Conservation (phyloP, 2,888 invertebrate species). For the Sericinus montela region DNA sequence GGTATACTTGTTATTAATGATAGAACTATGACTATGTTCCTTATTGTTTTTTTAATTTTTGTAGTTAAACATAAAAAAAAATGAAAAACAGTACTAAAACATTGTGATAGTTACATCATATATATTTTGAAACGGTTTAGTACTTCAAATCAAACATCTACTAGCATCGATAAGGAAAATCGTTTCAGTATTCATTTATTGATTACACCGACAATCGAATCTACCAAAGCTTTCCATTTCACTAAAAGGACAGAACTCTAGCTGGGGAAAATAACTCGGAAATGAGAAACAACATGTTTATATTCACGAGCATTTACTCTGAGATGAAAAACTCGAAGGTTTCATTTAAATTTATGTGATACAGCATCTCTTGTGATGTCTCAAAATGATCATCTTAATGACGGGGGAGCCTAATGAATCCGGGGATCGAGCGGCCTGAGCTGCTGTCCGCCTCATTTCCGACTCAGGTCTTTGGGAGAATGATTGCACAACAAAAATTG, state of each 20-base stretch:
- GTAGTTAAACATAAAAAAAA: no score
- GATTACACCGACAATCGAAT: background rate
- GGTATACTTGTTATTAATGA: no score
- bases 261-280: slow-evolving; percentile 30
- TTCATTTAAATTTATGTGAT: slow-evolving; percentile 46
- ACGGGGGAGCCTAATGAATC: slow-evolving; percentile 34
- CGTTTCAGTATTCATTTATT: no score
- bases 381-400: slow-evolving; percentile 29
- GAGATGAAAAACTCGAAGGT: slow-evolving; percentile 53
- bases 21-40: no score
- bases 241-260: slow-evolving; percentile 17
- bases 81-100: no score
- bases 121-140: no score
- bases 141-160: no score
- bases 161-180: no score
- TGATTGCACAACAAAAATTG: no score
- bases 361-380: slow-evolving; percentile 28
- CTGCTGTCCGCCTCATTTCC: slow-evolving; percentile 9
- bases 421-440: slow-evolving; percentile 26
- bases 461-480: background rate
- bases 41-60: no score
- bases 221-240: background rate
- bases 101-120: no score
- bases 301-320: slow-evolving; percentile 49
- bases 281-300: slow-evolving; percentile 47